Conservation (phyloP, 1,140 invertebrate genomes). For the Medauroidea extradentata region DNA sequence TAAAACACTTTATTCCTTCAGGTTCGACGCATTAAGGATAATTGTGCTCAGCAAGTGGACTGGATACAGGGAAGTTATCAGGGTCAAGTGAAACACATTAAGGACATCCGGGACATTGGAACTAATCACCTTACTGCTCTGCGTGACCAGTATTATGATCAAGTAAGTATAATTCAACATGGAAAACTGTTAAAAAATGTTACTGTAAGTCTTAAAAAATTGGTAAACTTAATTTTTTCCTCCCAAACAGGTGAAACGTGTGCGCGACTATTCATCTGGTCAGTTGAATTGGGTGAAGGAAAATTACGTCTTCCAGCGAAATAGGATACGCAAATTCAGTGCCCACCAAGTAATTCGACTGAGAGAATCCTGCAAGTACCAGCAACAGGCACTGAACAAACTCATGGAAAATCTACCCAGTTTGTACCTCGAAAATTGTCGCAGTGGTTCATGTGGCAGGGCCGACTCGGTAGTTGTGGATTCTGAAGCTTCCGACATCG, state of each 20-base stretch:
- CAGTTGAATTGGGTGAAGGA: slow-evolving; percentile 91
- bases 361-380: slow-evolving; percentile 90
- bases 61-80: slow-evolving; percentile 90
- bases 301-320: slow-evolving; percentile 91
- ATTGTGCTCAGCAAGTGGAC: slow-evolving; percentile 88
- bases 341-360: slow-evolving; percentile 82
- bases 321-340: slow-evolving; percentile 91
- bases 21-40: slow-evolving; percentile 85
- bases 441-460: slow-evolving; percentile 76
- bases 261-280: slow-evolving; percentile 82
- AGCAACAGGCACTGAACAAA: slow-evolving; percentile 91
- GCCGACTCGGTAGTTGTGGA: slow-evolving; percentile 74
- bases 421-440: slow-evolving; percentile 88
- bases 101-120: slow-evolving; percentile 86
- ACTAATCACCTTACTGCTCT: slow-evolving; percentile 78
- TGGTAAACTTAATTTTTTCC: slow-evolving; percentile 18
- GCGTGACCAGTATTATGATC: slow-evolving; percentile 87
- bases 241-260: slow-evolving; percentile 70
- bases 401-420: slow-evolving; percentile 91
- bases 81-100: slow-evolving; percentile 77
- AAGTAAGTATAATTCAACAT: slow-evolving; percentile 52
- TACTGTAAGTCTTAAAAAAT: not conserved
- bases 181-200: not conserved
- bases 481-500: slow-evolving; percentile 53
- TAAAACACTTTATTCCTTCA: slow-evolving; percentile 31